These are phyloP conservation scores for Oligia latruncula DNA, from an alignment of 2,888 invertebrate genomes.

Conservation along the genomic window DNA sequence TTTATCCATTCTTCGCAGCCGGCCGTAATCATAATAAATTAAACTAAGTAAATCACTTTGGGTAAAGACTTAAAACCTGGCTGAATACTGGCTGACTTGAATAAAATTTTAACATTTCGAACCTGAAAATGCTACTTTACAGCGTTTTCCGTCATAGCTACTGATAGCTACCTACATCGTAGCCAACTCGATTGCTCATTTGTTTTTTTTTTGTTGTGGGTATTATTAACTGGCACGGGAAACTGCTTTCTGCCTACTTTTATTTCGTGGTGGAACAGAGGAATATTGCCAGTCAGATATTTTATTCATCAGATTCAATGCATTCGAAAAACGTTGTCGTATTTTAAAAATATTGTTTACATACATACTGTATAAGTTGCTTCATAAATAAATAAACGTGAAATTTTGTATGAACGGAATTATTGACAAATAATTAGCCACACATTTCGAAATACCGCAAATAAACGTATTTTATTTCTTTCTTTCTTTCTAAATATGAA, in stretches of 20 bases:
- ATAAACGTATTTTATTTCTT: too few relatives aligned
- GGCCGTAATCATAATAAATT: constrained; percentile 51
- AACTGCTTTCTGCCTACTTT: constrained; percentile 13
- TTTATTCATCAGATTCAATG: constrained; percentile 13
- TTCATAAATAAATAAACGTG: constrained; percentile 6
- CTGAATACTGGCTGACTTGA: constrained; percentile 5
- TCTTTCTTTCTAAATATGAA: neutral
- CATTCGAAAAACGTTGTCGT: constrained; percentile 15
- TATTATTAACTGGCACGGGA: constrained; percentile 2
- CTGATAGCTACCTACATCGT: neutral
- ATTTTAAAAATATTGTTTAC: constrained; percentile 8
- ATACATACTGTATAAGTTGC: too few relatives aligned
- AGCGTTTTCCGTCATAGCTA: constrained; percentile 12
- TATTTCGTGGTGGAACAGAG: constrained; percentile 32
- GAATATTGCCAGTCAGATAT: constrained; percentile 11
- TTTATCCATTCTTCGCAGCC: constrained; percentile 37
- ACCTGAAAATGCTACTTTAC: constrained; percentile 8
- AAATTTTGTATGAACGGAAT: constrained; percentile 15
- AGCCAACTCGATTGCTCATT: neutral
- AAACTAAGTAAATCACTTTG: constrained; percentile 43
- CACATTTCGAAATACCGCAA: neutral
- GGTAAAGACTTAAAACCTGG: constrained; percentile 24
- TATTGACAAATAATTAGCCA: constrained; percentile 13
- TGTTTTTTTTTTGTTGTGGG: constrained; percentile 6
- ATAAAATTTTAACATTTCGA: constrained; percentile 35